Percentiles rank a stretch among this genome's conserved stretches.
Evolutionary conservation across 2,797 vertebrate species (phyloP).

Genomic region (Falco novaeseelandiae): DNA sequence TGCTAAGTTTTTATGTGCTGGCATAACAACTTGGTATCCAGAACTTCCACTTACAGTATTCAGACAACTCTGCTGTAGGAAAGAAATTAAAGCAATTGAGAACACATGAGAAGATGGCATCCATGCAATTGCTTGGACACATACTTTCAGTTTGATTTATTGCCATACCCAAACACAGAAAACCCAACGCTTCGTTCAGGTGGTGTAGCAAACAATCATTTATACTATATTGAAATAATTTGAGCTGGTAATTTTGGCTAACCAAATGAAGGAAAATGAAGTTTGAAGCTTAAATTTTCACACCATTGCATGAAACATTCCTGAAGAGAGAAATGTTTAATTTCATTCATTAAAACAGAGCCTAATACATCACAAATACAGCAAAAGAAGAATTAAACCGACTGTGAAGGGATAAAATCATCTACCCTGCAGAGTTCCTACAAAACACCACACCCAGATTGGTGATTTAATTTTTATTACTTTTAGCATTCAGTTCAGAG

Average conservation of each 20-base stretch:
- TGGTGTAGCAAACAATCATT: not conserved
- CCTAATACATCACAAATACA: accelerated
- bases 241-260: not conserved
- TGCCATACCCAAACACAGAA: not conserved
- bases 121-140: not conserved
- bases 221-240: not conserved
- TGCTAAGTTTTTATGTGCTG: not conserved
- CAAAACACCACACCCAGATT: not conserved
- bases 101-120: not conserved
- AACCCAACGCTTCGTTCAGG: not conserved
- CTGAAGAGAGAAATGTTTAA: not conserved
- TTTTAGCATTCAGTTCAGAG: not conserved
- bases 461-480: not conserved
- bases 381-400: not conserved
- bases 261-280: not conserved
- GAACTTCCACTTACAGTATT: not conserved
- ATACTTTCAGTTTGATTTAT: not conserved
- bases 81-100: not conserved
- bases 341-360: not conserved
- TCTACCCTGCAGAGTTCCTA: not conserved
- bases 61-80: not conserved
- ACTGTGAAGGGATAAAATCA: not conserved
- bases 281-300: not conserved
- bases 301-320: not conserved
- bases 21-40: not conserved